These are phyloP conservation scores for Enteromius trimaculatus DNA, from an alignment of 2,797 vertebrate species.

Conservation along the genomic window DNA sequence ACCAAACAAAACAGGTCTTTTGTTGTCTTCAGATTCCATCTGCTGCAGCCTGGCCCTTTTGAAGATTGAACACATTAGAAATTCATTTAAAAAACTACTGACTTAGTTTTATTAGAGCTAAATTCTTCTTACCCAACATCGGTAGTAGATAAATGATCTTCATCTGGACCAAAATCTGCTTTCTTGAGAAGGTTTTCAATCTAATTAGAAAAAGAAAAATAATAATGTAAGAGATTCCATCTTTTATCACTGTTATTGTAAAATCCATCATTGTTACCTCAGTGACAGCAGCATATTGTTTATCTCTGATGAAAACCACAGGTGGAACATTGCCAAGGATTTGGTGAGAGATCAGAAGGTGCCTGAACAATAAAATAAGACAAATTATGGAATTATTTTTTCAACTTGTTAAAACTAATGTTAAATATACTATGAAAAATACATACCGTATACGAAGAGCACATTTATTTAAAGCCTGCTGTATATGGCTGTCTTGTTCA, in stretches of 20 bases:
- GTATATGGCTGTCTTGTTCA: constrained; percentile 67
- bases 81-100: not conserved
- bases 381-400: not conserved
- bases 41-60: constrained; percentile 49
- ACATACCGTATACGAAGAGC: constrained; percentile 74
- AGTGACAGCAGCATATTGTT: constrained; percentile 58
- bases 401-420: not conserved
- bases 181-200: constrained; percentile 64
- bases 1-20: constrained; percentile 70
- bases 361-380: constrained; percentile 39
- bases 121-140: constrained; percentile 38
- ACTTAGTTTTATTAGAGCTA: not conserved
- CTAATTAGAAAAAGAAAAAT: constrained; percentile 45
- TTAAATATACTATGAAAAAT: not conserved
- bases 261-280: constrained; percentile 46
- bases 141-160: constrained; percentile 23
- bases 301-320: constrained; percentile 58
- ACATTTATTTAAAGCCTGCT: constrained; percentile 70
- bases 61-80: constrained; percentile 15
- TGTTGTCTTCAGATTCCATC: constrained; percentile 17
- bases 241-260: not conserved
- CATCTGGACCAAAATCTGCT: constrained; percentile 64
- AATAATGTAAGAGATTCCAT: not conserved
- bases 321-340: constrained; percentile 59
- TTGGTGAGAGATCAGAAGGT: constrained; percentile 61